Evolutionary conservation across 2,113 vertebrate species (phyloP), one percentile per base, ranked within the genome.

Genomic region (Potamarius usumacintae): DNA sequence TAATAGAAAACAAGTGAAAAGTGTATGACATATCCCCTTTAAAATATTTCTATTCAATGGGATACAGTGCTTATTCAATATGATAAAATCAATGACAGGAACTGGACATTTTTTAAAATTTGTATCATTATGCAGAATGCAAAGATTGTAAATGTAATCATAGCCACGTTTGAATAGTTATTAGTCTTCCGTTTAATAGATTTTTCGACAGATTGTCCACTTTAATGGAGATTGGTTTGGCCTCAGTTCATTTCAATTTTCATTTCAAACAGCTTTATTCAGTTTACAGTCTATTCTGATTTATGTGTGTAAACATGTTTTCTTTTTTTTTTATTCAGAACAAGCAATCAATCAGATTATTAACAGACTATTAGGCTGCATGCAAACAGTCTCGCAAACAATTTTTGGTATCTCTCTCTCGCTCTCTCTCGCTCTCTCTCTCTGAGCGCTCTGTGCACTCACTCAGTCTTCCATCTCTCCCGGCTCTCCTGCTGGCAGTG

Each of bases 401-500:
- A 42, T 12, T 83, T 50, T 55, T 84, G 42, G 2, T 48, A 20
- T 78, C 84, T 87, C 65, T 60, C 84, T 87, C 62, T 77, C 88
- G 88, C 55, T 83, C 74, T 18, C 55, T 53, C 30, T 50, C 22
- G 27, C 30, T 62, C 63, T 50, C 48, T 15, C 3, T 65, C 82
- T 18, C 76, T 55, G 50, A 65, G 30, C 22, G 6, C 53, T 71
- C 77, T 34, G n/a, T 81, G 34, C 84, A 72, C 42, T 90, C 87
- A 69, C 81, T 86, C 87, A 82, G 67, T 84, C 87, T 88, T 85
- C 76, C 85, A 88, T 90, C 88, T 62, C 67, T 90, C 82, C 52
- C 74, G 42, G 84, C 83, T 89, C 78, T 76, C 87, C 87, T 90
- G 87, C 89, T 89, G 87, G 85, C 87, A 88, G 72, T 30, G 90